Conservation (phyloP, 2,888 invertebrate species). For the Apomyelois bistriatella region DNA sequence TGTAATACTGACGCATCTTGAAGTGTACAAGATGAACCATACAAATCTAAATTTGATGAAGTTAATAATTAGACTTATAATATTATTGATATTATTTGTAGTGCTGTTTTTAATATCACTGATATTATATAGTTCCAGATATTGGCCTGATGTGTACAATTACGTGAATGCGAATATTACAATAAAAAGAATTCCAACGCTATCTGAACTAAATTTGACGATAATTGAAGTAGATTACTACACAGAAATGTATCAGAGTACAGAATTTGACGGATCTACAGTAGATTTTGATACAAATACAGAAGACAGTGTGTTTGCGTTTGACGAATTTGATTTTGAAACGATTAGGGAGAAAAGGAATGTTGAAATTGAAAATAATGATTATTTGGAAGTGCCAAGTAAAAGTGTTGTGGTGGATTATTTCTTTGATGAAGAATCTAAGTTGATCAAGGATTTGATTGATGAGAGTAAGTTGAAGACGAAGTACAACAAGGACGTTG, state of each 20-base stretch:
- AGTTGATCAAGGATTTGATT: constrained; percentile 42
- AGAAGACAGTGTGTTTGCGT: constrained; percentile 37
- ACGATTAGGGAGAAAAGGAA: constrained; percentile 31
- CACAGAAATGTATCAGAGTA: constrained; percentile 44
- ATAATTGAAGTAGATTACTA: constrained; percentile 37
- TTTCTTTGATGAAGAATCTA: constrained; percentile 42
- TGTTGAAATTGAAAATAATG: constrained; percentile 27
- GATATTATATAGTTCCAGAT: constrained; percentile 55
- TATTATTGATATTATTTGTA: constrained; percentile 53
- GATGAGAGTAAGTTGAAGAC: constrained; percentile 47
- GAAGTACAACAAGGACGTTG: constrained; percentile 42
- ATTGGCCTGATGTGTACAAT: constrained; percentile 66
- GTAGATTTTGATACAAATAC: constrained; percentile 34
- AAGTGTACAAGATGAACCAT: constrained; percentile 30
- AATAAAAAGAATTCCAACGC: constrained; percentile 59
- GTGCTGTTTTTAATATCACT: constrained; percentile 52
- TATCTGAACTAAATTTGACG: constrained; percentile 56
- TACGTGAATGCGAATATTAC: constrained; percentile 67
- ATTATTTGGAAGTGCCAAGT: constrained; percentile 39
- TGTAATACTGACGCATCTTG: neutral
- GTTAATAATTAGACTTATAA: constrained; percentile 46
- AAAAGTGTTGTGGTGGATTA: constrained; percentile 46
- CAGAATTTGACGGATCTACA: constrained; percentile 37
- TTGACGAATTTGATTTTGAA: constrained; percentile 35
- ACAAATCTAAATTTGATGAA: constrained; percentile 44